A percentile compares a stretch with the other conserved stretches of the same genome.
Conservation (phyloP, 2,888 invertebrate species). For the Asteroscopus sphinx region DNA sequence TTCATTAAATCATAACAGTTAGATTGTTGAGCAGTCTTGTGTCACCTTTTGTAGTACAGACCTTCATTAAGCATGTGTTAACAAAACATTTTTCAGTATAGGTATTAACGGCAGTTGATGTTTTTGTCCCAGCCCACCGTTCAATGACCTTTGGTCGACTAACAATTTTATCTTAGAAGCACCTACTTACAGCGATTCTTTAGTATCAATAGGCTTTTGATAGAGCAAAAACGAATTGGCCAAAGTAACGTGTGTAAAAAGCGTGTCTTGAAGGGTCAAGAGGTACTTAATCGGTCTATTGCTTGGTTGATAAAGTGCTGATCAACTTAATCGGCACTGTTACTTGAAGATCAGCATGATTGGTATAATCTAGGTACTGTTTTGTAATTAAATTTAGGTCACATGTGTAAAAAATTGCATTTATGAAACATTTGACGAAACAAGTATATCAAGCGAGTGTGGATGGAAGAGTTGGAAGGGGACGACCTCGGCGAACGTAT, state of each 20-base stretch:
- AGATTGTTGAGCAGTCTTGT: not conserved
- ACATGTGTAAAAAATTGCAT: too few species aligned
- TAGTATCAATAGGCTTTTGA: not conserved
- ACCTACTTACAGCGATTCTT: not conserved
- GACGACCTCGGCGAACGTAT: too few species aligned
- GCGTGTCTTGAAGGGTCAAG: not conserved
- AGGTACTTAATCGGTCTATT: not conserved
- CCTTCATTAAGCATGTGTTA: not conserved
- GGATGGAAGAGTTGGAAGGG: too few species aligned
- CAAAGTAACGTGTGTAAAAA: slow-evolving; percentile 6
- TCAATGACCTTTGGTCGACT: not conserved
- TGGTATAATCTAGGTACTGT: too few species aligned
- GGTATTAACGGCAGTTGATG: slow-evolving; percentile 1
- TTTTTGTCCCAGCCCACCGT: slow-evolving; percentile 9
- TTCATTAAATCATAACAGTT: too few species aligned
- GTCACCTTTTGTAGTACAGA: not conserved
- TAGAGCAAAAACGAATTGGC: not conserved
- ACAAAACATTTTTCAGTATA: not conserved
- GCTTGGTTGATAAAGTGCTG: not conserved
- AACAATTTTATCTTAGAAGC: not conserved
- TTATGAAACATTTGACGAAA: too few species aligned
- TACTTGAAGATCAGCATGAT: too few species aligned
- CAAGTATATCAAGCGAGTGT: too few species aligned
- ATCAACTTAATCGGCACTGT: too few species aligned
- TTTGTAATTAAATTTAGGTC: too few species aligned